A percentile compares a stretch with the other conserved stretches of the same genome.
Conservation (phyloP, 1,140 invertebrate species). For the Neoseiulus cucumeris region DNA sequence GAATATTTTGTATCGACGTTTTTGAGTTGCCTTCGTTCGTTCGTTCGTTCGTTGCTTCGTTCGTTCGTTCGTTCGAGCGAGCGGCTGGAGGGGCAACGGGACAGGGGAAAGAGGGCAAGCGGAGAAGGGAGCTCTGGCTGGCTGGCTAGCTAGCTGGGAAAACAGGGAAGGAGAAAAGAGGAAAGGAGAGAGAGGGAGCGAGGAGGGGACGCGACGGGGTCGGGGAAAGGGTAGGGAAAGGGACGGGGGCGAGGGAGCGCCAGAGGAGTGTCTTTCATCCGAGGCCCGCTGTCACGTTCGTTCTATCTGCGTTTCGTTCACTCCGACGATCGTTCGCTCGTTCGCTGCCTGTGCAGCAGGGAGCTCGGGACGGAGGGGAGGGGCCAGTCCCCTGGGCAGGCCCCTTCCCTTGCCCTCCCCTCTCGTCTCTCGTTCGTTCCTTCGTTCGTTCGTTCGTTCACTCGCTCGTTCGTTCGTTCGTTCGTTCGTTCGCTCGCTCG, state of each 20-base stretch:
- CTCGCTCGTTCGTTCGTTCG: background rate
- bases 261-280: conserved; percentile 12
- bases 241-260: background rate
- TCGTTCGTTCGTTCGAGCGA: background rate
- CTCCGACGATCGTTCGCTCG: background rate
- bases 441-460: background rate
- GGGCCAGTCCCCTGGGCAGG: no score
- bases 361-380: no score
- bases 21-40: conserved; percentile 6
- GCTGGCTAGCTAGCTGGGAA: background rate
- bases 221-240: conserved; percentile 4
- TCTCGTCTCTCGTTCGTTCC: no score
- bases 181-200: background rate
- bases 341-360: background rate
- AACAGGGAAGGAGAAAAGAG: background rate
- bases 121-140: background rate
- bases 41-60: background rate
- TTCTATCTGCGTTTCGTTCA: conserved; percentile 12
- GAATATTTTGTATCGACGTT: conserved; percentile 11
- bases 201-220: background rate
- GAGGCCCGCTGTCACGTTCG: background rate
- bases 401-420: no score
- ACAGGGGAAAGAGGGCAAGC: background rate
- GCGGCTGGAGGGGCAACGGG: background rate
- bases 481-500: background rate